A percentile compares a stretch with the other conserved stretches of the same genome.
Evolutionary conservation across 1,140 invertebrate species (phyloP).

Genomic region (Coenobita brevimanus): DNA sequence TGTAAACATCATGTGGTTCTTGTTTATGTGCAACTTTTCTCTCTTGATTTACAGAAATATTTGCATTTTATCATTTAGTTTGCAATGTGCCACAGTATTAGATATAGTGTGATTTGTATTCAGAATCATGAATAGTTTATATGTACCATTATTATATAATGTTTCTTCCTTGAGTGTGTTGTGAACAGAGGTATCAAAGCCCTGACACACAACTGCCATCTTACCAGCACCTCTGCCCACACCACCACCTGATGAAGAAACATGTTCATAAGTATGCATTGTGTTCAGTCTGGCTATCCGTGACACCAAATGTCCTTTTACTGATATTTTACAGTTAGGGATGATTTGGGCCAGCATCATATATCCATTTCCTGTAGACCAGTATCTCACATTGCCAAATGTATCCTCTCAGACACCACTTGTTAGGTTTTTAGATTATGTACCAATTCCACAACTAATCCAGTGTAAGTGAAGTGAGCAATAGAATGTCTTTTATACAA

Average conservation of each 20-base stretch:
- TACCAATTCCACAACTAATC: conserved; percentile 57
- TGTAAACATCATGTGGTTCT: not conserved
- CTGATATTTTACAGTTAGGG: not conserved
- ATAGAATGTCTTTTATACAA: conserved; percentile 53
- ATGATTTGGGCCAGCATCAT: not conserved
- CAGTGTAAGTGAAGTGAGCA: conserved; percentile 59
- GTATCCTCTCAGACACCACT: conserved; percentile 42
- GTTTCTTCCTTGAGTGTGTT: conserved; percentile 3
- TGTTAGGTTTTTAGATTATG: conserved; percentile 58
- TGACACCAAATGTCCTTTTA: conserved; percentile 21
- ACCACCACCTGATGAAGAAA: not conserved
- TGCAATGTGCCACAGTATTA: conserved; percentile 62
- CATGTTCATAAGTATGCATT: conserved; percentile 33
- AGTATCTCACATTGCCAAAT: conserved; percentile 17
- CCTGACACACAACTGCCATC: conserved; percentile 50
- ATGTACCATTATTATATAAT: conserved; percentile 2
- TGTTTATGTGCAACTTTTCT: conserved; percentile 1
- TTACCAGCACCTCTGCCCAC: not conserved
- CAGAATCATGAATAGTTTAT: conserved; percentile 44
- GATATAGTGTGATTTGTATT: conserved; percentile 38
- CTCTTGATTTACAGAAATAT: not conserved
- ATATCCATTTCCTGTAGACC: not conserved
- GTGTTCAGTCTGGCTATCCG: conserved; percentile 19
- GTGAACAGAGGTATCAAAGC: conserved; percentile 16
- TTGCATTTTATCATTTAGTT: conserved; percentile 37